Percentiles rank a stretch among this genome's conserved stretches.
phyloP scores from a whole-genome alignment of 92 coral and sea anemone genomes.

The Palythoa grandiflora region DNA sequence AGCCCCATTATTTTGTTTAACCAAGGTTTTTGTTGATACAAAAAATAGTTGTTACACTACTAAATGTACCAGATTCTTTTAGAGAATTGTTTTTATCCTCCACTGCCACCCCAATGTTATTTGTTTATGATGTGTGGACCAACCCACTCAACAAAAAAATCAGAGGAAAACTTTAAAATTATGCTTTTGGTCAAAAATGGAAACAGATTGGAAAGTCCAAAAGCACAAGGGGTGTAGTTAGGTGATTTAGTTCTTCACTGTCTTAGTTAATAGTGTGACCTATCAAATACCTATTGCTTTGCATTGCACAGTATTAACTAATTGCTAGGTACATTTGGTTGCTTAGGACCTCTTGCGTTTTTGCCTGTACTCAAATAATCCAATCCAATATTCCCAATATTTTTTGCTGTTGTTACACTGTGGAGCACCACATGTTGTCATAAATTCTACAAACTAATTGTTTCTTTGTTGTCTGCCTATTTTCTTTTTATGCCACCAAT shows the following conservation, averaged over 20 bases:
- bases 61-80: slow-evolving; percentile 36
- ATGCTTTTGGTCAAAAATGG: slow-evolving; percentile 33
- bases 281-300: slow-evolving; percentile 19
- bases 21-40: slow-evolving; percentile 21
- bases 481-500: slow-evolving; percentile 28
- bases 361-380: slow-evolving; percentile 23
- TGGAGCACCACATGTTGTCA: slow-evolving; percentile 38
- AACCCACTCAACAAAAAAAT: slow-evolving; percentile 22
- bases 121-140: slow-evolving; percentile 19
- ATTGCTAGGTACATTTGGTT: slow-evolving; percentile 33
- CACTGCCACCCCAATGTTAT: slow-evolving; percentile 36
- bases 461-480: slow-evolving; percentile 9
- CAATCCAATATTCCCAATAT: slow-evolving; percentile 42
- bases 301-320: slow-evolving; percentile 12
- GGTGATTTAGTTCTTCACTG: slow-evolving; percentile 37
- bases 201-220: slow-evolving; percentile 30
- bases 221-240: slow-evolving; percentile 25
- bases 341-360: slow-evolving; percentile 37
- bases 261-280: slow-evolving; percentile 27
- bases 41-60: slow-evolving; percentile 30
- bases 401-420: slow-evolving; percentile 29
- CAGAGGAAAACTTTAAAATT: slow-evolving; percentile 29
- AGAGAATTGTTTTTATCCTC: slow-evolving; percentile 35
- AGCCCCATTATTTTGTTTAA: slow-evolving; percentile 31
- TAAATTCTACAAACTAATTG: slow-evolving; percentile 37